A percentile compares a stretch with the other conserved stretches of the same genome.
Evolutionary conservation across 2,888 invertebrate species (phyloP).

Genomic region (Spisula solida): DNA sequence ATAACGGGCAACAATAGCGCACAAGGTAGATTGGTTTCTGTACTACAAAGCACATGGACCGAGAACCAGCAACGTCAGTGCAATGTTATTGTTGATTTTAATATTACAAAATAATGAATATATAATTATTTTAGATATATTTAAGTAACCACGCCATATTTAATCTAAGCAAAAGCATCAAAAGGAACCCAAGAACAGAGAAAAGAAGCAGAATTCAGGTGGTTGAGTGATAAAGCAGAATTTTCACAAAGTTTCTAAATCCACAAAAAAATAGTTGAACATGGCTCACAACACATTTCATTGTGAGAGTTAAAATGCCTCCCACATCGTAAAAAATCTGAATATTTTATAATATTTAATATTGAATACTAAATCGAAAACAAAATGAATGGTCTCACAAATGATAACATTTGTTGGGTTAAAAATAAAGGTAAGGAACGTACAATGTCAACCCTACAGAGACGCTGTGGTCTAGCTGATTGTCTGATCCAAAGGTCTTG

Average conservation of each 20-base stretch:
- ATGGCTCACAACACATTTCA: constrained; percentile 1
- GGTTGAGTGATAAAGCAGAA: constrained; percentile 3
- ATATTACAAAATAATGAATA: constrained; percentile 46
- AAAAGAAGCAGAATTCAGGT: constrained; percentile 11
- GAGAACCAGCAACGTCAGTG: constrained; percentile 31
- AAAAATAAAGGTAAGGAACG: no score
- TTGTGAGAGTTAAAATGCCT: background rate
- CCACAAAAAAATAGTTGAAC: background rate
- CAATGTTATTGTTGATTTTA: constrained; percentile 43
- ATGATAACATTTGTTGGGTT: background rate
- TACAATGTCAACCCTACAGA: no score
- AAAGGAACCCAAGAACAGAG: constrained; percentile 17
- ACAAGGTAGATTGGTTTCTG: constrained; percentile 33
- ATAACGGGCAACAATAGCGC: constrained; percentile 31
- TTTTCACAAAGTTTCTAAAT: constrained; percentile 11
- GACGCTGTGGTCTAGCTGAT: no score
- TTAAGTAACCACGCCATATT: constrained; percentile 22
- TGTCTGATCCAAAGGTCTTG: no score
- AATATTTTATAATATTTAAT: constrained; percentile 12
- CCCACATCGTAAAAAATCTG: constrained; percentile 3
- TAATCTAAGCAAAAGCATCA: constrained; percentile 24
- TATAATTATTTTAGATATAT: constrained; percentile 49
- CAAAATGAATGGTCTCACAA: background rate
- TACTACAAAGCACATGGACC: constrained; percentile 33
- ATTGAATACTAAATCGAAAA: background rate